A percentile compares a stretch with the other conserved stretches of the same genome.
phyloP scores from a whole-genome alignment of 2,888 invertebrate genomes.

The Oscheius sp. region DNA sequence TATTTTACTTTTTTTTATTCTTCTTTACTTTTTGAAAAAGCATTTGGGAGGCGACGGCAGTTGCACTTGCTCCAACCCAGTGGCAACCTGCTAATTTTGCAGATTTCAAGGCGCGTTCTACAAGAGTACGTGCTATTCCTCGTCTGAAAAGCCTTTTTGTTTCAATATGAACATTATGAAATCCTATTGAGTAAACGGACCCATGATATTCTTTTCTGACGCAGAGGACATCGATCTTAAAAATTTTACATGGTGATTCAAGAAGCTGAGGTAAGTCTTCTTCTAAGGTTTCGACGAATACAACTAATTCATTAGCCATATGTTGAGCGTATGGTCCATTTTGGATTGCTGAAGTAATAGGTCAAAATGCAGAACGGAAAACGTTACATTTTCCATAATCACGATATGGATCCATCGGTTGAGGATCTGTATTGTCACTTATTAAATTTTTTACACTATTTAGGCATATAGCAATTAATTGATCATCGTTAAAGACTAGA shows the following conservation, averaged over 20 bases:
- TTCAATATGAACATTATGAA: neutral
- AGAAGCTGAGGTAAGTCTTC: constrained; percentile 35
- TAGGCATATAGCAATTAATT: constrained; percentile 41
- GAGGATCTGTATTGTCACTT: neutral
- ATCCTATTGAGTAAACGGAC: too few relatives aligned
- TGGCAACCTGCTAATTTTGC: constrained; percentile 37
- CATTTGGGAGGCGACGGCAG: constrained; percentile 45
- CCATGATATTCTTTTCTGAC: constrained; percentile 44
- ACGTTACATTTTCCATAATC: constrained; percentile 38
- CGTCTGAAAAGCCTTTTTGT: constrained; percentile 31
- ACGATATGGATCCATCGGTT: constrained; percentile 38
- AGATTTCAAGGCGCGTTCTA: constrained; percentile 34
- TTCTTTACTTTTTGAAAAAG: constrained; percentile 41
- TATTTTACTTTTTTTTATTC: neutral
- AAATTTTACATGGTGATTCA: constrained; percentile 28
- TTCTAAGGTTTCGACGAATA: constrained; percentile 43
- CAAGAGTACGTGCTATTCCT: constrained; percentile 40
- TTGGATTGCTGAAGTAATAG: constrained; percentile 33
- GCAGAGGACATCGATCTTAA: constrained; percentile 54
- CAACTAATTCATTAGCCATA: constrained; percentile 43
- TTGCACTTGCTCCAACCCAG: constrained; percentile 42
- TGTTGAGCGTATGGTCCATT: constrained; percentile 36
- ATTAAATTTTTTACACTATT: constrained; percentile 36
- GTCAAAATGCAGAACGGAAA: neutral
- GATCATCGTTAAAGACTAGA: constrained; percentile 33